Conservation (phyloP, 1,140 invertebrate genomes). For the Drosophila yakuba region DNA sequence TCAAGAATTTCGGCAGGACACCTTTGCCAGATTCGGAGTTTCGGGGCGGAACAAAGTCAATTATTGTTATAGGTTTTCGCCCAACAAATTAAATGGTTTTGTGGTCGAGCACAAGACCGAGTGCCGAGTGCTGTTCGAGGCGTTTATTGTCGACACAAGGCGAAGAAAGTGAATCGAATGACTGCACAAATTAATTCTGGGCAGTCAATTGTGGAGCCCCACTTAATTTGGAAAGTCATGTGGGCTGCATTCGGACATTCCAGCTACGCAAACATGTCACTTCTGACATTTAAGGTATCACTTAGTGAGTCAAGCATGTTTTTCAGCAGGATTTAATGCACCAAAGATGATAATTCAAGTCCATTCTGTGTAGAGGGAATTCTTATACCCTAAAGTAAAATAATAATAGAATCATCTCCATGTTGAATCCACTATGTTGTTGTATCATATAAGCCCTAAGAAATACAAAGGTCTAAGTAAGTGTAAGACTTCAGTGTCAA, state of each 20-base stretch:
- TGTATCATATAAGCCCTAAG: too few relatives aligned
- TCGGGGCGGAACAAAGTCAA: conserved; percentile 52
- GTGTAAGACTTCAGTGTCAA: too few relatives aligned
- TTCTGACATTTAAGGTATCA: too few relatives aligned
- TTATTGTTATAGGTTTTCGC: conserved; percentile 69
- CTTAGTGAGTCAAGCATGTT: too few relatives aligned
- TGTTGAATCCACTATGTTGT: too few relatives aligned
- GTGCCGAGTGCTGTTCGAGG: conserved; percentile 11
- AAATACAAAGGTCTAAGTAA: too few relatives aligned
- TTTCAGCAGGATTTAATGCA: too few relatives aligned
- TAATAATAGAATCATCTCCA: too few relatives aligned
- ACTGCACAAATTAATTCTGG: conserved; percentile 17
- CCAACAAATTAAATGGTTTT: conserved; percentile 76
- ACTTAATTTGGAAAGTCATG: conserved; percentile 27
- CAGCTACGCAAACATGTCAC: background rate
- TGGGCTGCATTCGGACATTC: background rate
- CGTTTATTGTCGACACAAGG: conserved; percentile 18
- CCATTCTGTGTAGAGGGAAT: too few relatives aligned
- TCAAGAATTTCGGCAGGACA: conserved; percentile 70
- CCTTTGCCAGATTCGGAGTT: conserved; percentile 16
- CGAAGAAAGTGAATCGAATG: conserved; percentile 15
- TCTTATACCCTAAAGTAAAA: too few relatives aligned
- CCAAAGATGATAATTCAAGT: too few relatives aligned
- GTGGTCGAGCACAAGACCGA: conserved; percentile 25
- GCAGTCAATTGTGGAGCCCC: conserved; percentile 20